Percentiles rank a stretch among this genome's conserved stretches.
Evolutionary conservation across 2,888 invertebrate species (phyloP).

Genomic region (Pilophorus perplexus): DNA sequence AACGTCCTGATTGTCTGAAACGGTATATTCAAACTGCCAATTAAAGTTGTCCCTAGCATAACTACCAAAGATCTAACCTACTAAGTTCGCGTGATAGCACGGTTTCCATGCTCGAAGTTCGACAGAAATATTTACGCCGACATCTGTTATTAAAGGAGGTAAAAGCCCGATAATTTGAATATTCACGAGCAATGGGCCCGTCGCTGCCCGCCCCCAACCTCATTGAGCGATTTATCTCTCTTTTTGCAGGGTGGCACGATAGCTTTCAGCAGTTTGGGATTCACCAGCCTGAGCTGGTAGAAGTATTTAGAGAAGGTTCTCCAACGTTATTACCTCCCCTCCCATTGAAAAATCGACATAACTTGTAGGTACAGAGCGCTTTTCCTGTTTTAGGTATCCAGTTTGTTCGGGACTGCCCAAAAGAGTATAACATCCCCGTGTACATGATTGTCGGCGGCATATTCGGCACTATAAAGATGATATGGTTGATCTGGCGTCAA

Average conservation of each 20-base stretch:
- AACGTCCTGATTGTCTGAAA: too few relatives aligned
- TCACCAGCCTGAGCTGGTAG: not conserved
- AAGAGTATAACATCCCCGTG: constrained; percentile 71
- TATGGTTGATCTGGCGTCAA: constrained; percentile 66
- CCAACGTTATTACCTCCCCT: not conserved
- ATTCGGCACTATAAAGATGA: constrained; percentile 68
- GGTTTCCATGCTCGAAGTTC: constrained; percentile 3
- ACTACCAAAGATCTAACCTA: too few relatives aligned
- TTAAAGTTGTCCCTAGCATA: too few relatives aligned
- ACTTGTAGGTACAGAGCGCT: not conserved
- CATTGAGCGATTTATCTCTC: too few relatives aligned
- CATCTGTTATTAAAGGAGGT: constrained; percentile 14
- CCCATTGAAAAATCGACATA: not conserved
- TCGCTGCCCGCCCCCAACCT: too few relatives aligned
- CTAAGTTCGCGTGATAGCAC: not conserved
- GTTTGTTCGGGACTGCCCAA: constrained; percentile 74
- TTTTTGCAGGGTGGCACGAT: too few relatives aligned
- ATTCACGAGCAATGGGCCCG: not conserved
- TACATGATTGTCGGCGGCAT: constrained; percentile 83
- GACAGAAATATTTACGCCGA: not conserved
- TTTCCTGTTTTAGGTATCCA: constrained; percentile 65
- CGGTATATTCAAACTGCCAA: too few relatives aligned
- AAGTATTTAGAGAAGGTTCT: not conserved
- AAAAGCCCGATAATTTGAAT: constrained; percentile 7
- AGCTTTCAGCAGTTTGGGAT: too few relatives aligned